These are phyloP conservation scores for Cyclargus thomasi DNA, from an alignment of 1,140 invertebrate species.

Conservation along the genomic window DNA sequence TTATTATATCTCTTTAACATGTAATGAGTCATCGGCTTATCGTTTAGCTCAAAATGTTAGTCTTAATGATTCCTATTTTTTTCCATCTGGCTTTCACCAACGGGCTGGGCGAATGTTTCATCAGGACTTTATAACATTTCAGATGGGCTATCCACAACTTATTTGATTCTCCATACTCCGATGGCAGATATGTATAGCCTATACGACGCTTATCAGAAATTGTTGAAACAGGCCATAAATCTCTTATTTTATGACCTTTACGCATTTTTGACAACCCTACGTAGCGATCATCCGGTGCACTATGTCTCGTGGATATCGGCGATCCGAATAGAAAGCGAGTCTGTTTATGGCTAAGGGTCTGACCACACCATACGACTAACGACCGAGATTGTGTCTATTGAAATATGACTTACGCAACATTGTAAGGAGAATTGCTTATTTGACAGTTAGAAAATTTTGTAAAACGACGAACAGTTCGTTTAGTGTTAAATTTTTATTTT, in stretches of 20 bases:
- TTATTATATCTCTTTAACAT: no score
- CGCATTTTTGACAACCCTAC: not conserved
- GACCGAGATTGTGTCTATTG: not conserved
- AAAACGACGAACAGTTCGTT: not conserved
- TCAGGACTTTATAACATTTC: no score
- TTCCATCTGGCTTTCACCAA: no score
- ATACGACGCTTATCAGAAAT: no score
- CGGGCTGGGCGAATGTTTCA: no score
- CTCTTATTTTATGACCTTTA: not conserved
- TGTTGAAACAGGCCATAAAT: no score
- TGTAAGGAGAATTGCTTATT: not conserved
- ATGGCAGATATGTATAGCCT: no score
- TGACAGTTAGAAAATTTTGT: conserved; percentile 6
- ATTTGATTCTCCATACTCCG: no score
- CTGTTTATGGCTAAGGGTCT: conserved; percentile 16
- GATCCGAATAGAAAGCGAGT: conserved; percentile 27
- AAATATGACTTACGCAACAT: not conserved
- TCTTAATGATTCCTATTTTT: no score
- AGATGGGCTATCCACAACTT: no score
- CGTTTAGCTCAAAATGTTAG: no score
- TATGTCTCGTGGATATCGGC: conserved; percentile 18
- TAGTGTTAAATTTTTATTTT: not conserved
- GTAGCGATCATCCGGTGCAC: conserved; percentile 18
- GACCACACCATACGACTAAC: not conserved
- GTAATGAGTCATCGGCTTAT: no score